A percentile compares a stretch with the other conserved stretches of the same genome.
These are phyloP conservation scores for Elephantulus edwardii DNA, from an alignment of 2,113 vertebrate genomes.

Conservation along the genomic window DNA sequence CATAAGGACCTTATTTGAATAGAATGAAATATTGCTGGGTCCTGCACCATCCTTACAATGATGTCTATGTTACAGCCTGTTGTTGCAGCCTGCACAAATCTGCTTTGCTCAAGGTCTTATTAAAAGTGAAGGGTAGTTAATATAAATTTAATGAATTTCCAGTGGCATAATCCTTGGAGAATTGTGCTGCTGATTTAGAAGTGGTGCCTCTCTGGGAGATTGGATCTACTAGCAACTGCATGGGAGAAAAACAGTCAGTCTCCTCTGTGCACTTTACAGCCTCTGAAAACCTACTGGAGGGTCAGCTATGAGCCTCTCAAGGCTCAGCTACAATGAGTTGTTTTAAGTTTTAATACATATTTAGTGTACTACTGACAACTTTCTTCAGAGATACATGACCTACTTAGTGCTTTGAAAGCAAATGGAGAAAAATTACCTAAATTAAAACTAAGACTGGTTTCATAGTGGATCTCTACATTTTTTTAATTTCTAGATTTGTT, in stretches of 20 bases:
- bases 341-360: neutral
- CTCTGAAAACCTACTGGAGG: no score
- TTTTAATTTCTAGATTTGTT: slow-evolving; percentile 36
- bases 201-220: no score
- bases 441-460: slow-evolving; percentile 28
- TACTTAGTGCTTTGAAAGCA: slow-evolving; percentile 47
- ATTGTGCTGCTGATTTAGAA: no score
- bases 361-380: neutral
- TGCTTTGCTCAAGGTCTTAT: neutral
- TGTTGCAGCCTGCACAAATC: neutral
- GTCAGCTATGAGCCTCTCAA: no score
- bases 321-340: no score
- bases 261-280: no score
- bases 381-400: neutral
- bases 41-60: neutral
- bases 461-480: neutral
- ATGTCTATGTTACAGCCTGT: neutral
- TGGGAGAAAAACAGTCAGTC: no score
- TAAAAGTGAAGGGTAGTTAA: neutral
- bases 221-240: no score
- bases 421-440: slow-evolving; percentile 15
- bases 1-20: neutral
- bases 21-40: neutral
- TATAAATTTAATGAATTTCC: neutral
- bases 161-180: no score